These are phyloP conservation scores for Heterodera filipjevi DNA, from an alignment of 2,888 invertebrate species.

Conservation along the genomic window DNA sequence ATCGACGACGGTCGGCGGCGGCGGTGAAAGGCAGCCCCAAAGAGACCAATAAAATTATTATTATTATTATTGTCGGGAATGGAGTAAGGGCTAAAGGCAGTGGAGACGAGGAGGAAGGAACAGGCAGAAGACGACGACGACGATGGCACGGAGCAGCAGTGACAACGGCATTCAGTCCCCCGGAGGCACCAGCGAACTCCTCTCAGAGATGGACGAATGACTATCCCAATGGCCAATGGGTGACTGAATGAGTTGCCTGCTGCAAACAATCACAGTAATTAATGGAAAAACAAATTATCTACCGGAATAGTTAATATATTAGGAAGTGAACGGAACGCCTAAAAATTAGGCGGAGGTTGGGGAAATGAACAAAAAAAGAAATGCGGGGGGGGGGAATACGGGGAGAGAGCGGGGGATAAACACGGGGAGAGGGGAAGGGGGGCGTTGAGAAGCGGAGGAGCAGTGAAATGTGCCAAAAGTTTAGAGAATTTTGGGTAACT, in stretches of 20 bases:
- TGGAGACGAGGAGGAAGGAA: not conserved
- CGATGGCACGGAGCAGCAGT: slow-evolving; percentile 1
- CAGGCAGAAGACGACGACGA: not conserved
- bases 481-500: no score
- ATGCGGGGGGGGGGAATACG: no score
- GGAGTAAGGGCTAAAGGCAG: not conserved
- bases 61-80: not conserved
- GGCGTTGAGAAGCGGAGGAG: no score
- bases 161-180: slow-evolving; percentile 7
- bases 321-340: no score
- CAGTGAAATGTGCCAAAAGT: no score
- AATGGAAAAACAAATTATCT: no score
- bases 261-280: no score
- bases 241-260: not conserved
- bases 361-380: no score
- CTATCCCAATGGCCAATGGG: slow-evolving; percentile 1
- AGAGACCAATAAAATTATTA: not conserved
- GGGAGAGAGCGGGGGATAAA: no score
- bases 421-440: no score
- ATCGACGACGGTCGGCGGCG: not conserved
- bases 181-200: not conserved
- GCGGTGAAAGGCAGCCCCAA: not conserved
- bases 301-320: no score
- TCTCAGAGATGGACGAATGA: not conserved
- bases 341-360: no score